A percentile compares a stretch with the other conserved stretches of the same genome.
Conservation (phyloP, 2,113 vertebrate species). For the Mus musculus region GRCm39 chr1:63502001-63502500, state of each 20-base stretch:
- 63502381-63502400: conserved; percentile 6
- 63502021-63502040: neutral
- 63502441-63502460: neutral
- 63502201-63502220: neutral
- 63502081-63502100: neutral
- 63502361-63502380: neutral
- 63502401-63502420: conserved; percentile 45
- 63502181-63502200: conserved; percentile 29
- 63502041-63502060: neutral
- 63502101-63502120: conserved; percentile 28
- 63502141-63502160: neutral
- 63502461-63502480: neutral
- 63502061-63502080: neutral
- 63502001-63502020: neutral
- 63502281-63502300: neutral
- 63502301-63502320: conserved; percentile 7
- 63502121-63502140: neutral
- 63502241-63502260: neutral
- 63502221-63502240: neutral
- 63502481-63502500: neutral
- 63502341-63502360: neutral
- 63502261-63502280: neutral
- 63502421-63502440: conserved; percentile 10
- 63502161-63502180: neutral
- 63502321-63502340: neutral